Evolutionary conservation across 2,888 invertebrate genomes (phyloP).

Genomic region (Auanema freiburgensis): DNA sequence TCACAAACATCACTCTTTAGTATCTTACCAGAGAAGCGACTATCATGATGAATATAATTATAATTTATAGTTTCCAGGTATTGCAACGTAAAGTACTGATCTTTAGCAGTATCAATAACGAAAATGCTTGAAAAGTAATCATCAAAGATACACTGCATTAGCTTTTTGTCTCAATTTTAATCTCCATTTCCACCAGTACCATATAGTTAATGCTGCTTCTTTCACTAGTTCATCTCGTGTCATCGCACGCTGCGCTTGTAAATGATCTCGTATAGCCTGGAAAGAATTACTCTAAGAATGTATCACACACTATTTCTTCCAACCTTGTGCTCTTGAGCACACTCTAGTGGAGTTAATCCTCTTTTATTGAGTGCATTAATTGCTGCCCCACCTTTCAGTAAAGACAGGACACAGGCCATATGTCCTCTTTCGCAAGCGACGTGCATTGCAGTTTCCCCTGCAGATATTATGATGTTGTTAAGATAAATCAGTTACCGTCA

Average conservation of each 20-base stretch:
- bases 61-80: too few species aligned
- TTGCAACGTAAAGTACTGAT: too few species aligned
- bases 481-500: constrained; percentile 18
- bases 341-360: constrained; percentile 44
- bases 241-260: background rate
- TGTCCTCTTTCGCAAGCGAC: constrained; percentile 30
- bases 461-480: background rate
- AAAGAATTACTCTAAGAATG: too few species aligned
- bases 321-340: constrained; percentile 28
- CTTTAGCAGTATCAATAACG: too few species aligned
- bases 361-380: constrained; percentile 40
- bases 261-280: background rate
- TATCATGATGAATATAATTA: too few species aligned
- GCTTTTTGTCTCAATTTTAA: background rate
- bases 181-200: background rate
- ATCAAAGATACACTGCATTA: background rate
- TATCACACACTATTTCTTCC: constrained; percentile 21
- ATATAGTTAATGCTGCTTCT: background rate
- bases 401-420: constrained; percentile 35
- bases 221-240: background rate
- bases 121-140: background rate
- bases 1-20: background rate
- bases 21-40: background rate
- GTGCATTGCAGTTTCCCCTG: constrained; percentile 46
- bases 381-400: constrained; percentile 38